These are phyloP conservation scores for Eupithecia centaureata DNA, from an alignment of 2,888 invertebrate species.

Conservation along the genomic window DNA sequence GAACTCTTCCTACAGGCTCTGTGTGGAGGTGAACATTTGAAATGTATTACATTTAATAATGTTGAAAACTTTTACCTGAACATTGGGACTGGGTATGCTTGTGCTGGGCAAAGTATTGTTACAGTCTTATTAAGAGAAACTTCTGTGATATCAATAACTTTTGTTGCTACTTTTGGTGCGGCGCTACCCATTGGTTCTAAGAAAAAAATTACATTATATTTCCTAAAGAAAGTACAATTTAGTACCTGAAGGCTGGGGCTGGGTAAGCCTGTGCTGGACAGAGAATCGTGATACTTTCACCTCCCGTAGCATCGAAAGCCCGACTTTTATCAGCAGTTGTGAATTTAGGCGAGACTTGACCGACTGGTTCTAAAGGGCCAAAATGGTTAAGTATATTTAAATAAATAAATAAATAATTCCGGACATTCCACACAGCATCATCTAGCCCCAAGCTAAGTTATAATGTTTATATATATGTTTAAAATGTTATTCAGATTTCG, in stretches of 20 bases:
- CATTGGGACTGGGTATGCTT: conserved; percentile 86
- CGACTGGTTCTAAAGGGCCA: conserved; percentile 84
- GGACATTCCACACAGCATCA: no score
- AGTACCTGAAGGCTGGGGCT: conserved; percentile 86
- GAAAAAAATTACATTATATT: conserved; percentile 45
- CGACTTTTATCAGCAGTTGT: conserved; percentile 86
- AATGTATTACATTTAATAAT: conserved; percentile 3
- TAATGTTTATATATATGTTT: no score
- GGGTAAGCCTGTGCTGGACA: conserved; percentile 92
- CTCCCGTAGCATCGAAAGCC: conserved; percentile 83
- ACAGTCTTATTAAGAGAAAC: conserved; percentile 61
- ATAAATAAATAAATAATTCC: no score
- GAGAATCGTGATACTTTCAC: conserved; percentile 82
- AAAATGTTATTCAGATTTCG: background rate
- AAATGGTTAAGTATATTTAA: no score
- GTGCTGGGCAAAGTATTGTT: conserved; percentile 86
- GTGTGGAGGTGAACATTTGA: conserved; percentile 50
- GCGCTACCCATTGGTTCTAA: conserved; percentile 89
- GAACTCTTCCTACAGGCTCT: conserved; percentile 85
- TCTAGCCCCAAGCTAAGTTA: no score
- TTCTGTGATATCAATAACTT: conserved; percentile 79
- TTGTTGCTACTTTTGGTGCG: conserved; percentile 86
- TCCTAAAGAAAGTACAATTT: conserved; percentile 23
- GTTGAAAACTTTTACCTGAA: conserved; percentile 83
- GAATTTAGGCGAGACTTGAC: conserved; percentile 87